Percentiles rank a stretch among this genome's conserved stretches.
phyloP scores from a whole-genome alignment of 2,888 invertebrate species.

The Coecobrya sp. region DNA sequence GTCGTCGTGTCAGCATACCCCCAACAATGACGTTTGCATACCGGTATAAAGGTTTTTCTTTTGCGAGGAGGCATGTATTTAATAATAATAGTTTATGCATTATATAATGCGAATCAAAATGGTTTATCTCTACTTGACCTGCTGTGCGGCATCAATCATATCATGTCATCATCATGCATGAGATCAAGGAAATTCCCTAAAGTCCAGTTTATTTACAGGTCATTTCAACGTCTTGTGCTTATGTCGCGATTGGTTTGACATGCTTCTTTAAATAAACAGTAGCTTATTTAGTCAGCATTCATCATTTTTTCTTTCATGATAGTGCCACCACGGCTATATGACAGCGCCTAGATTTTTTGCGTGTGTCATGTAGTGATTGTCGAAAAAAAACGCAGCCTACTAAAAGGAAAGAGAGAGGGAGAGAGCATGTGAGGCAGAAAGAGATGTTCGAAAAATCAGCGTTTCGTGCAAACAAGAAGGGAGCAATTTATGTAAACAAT shows the following conservation, averaged over 20 bases:
- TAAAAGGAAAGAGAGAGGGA: slow-evolving; percentile 1
- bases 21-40: neutral
- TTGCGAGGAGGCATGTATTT: neutral
- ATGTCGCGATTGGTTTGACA: neutral
- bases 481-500: slow-evolving; percentile 42
- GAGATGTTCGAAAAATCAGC: slow-evolving; percentile 31
- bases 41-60: neutral
- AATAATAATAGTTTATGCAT: slow-evolving; percentile 25
- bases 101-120: neutral
- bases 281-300: neutral
- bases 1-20: neutral
- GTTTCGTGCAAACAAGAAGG: slow-evolving; percentile 45
- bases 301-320: neutral
- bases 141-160: slow-evolving; percentile 38
- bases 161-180: slow-evolving; percentile 24
- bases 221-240: neutral
- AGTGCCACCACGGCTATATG: neutral
- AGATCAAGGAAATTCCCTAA: slow-evolving; percentile 58
- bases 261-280: neutral
- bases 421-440: neutral
- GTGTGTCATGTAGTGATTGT: slow-evolving; percentile 27
- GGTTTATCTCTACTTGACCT: slow-evolving; percentile 14
- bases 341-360: slow-evolving; percentile 13
- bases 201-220: slow-evolving; percentile 42
- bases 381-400: neutral